Base-by-base conservation (phyloP, 2,113 vertebrate genomes). In the Saccopteryx bilineata region DNA sequence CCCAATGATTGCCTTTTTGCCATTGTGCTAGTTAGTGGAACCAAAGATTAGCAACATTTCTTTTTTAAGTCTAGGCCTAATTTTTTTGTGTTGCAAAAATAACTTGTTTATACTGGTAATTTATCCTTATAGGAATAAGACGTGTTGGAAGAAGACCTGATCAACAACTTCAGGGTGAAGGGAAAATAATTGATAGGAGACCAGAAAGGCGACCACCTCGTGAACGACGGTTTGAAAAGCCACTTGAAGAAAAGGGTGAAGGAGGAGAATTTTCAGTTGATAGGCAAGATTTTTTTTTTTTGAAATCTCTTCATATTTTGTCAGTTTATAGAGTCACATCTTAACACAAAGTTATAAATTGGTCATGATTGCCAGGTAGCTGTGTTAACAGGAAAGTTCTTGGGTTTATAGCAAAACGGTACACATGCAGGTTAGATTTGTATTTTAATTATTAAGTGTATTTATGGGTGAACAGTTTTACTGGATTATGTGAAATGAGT, bases 181-280 rank as follows among this genome's bases (percentile, higher is more conserved):
- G 99, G 46, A 99, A 99, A 52, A 99, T 99, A 65, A 98, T 99
- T 97, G 99, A 99, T 97, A 99, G 99, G 97, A 98, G 99, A 97
- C 98, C 98, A 0, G 99, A 99, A 93, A 99, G 99, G 98, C 99
- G 99, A 97, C 99, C 99, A 82, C 99, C 99, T 19, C 99, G 99
- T 0, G 99, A 99, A 97, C 99, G 99, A 26, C 98, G 99, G 96
- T 99, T 99, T 14, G 99, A 99, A 66, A 99, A 99, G 90, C 99
- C 99, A n/a, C 97, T 98, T 46, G 99, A 99, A 58, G 99, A 99
- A 76, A 99, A 99, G 97, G 99, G 99, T 7, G 99, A 99, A 98
- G 99, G 99, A 78, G 99, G 99, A 76, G 99, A 99, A 86, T 99
- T 99, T 98, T 99, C 99, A 15, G 99, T 99, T 94, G 99, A 99